A percentile compares a stretch with the other conserved stretches of the same genome.
phyloP scores from a whole-genome alignment of 2,888 invertebrate genomes.

The Sylvicola fuscatus region DNA sequence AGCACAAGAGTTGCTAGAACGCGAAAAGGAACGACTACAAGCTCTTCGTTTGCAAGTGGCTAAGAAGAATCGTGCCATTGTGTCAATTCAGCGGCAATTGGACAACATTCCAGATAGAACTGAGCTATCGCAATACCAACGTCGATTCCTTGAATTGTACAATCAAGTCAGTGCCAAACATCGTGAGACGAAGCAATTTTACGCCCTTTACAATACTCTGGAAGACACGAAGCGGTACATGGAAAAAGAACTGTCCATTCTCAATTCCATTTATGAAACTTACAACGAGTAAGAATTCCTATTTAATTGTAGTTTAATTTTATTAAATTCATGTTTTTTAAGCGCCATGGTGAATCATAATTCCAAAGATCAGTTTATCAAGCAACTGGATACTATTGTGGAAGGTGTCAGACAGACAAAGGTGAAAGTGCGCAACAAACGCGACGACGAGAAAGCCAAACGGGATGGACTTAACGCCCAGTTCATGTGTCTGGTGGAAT shows the following conservation, averaged over 20 bases:
- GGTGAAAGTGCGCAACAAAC: slow-evolving; percentile 44
- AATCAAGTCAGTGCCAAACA: slow-evolving; percentile 92
- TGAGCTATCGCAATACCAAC: slow-evolving; percentile 87
- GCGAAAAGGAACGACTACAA: slow-evolving; percentile 39
- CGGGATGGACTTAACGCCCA: slow-evolving; percentile 42
- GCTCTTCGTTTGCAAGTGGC: slow-evolving; percentile 48
- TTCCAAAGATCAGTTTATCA: slow-evolving; percentile 72
- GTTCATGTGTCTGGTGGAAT: slow-evolving; percentile 38
- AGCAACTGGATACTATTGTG: slow-evolving; percentile 76
- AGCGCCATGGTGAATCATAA: slow-evolving; percentile 67
- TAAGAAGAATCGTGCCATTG: slow-evolving; percentile 56
- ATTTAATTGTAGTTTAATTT: background rate
- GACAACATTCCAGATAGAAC: slow-evolving; percentile 87
- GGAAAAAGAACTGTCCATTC: slow-evolving; percentile 69
- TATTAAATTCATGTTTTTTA: slow-evolving; percentile 5
- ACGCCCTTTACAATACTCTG: slow-evolving; percentile 84
- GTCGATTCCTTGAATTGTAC: slow-evolving; percentile 87
- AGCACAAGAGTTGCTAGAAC: slow-evolving; percentile 34
- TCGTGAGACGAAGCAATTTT: slow-evolving; percentile 94
- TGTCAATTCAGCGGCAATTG: slow-evolving; percentile 61
- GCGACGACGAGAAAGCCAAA: slow-evolving; percentile 42
- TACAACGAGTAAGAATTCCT: slow-evolving; percentile 51
- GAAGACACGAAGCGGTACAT: slow-evolving; percentile 87
- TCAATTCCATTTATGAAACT: slow-evolving; percentile 78
- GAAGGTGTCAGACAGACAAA: slow-evolving; percentile 77